phyloP scores from a whole-genome alignment of 64 coral and sea anemone species.

The Actinia equina region DNA sequence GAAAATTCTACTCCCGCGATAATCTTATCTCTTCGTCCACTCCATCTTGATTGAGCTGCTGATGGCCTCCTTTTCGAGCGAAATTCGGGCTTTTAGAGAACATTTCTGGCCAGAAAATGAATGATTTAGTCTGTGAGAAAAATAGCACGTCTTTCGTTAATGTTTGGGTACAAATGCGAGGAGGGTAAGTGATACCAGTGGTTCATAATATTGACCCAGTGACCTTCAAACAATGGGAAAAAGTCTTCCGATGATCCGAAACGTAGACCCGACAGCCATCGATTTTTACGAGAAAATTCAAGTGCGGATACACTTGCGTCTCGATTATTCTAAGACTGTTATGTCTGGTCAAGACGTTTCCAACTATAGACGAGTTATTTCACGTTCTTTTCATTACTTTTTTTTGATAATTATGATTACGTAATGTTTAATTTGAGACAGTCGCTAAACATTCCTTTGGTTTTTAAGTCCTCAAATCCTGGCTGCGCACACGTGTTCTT shows the following conservation, averaged over 20 bases:
- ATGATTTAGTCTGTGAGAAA: neutral
- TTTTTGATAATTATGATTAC: no score
- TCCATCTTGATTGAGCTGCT: slow-evolving; percentile 69
- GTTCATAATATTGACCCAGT: neutral
- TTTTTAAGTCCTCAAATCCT: no score
- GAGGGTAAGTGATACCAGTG: neutral
- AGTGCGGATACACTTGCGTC: neutral
- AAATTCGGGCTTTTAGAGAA: slow-evolving; percentile 68
- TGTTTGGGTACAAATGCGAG: neutral
- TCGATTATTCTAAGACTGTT: neutral
- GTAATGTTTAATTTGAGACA: no score
- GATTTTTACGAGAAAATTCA: neutral
- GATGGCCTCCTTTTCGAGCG: slow-evolving; percentile 55
- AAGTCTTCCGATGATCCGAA: neutral
- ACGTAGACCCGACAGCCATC: neutral
- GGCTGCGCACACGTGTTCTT: no score
- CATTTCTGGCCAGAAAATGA: slow-evolving; percentile 26
- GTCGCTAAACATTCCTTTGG: no score
- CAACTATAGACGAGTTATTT: neutral
- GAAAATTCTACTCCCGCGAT: slow-evolving; percentile 64
- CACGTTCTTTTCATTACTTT: neutral
- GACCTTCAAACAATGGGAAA: neutral
- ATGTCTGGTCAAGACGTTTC: neutral
- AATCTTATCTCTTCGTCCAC: slow-evolving; percentile 72
- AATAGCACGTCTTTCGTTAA: neutral